Evolutionary conservation across 2,888 invertebrate species (phyloP).

Genomic region (Melinopterus prodromus): DNA sequence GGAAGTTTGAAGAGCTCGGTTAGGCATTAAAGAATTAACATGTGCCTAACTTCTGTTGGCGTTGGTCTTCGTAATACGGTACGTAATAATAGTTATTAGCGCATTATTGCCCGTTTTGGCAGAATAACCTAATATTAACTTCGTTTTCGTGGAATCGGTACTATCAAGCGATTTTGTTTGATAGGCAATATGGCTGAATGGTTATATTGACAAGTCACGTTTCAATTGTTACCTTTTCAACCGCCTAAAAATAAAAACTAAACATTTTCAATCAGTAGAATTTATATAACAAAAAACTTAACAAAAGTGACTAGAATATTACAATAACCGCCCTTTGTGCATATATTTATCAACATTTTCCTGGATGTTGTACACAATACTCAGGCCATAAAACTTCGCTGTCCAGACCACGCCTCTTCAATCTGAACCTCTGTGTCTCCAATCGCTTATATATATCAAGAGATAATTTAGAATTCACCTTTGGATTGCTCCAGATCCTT

Average conservation of each 20-base stretch:
- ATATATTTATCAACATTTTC: constrained; percentile 49
- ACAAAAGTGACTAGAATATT: constrained; percentile 6
- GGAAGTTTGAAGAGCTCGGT: too few species aligned
- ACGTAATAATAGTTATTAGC: too few species aligned
- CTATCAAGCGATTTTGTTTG: too few species aligned
- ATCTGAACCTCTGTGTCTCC: constrained; percentile 68
- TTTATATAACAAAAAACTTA: neutral
- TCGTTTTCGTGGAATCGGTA: too few species aligned
- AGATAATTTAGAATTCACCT: constrained; percentile 52
- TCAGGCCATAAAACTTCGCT: constrained; percentile 78
- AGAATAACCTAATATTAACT: too few species aligned
- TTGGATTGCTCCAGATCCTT: constrained; percentile 74
- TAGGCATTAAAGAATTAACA: too few species aligned
- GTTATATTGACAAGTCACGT: too few species aligned
- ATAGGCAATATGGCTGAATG: too few species aligned
- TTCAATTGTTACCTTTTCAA: too few species aligned
- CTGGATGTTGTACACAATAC: constrained; percentile 77
- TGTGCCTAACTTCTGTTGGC: too few species aligned
- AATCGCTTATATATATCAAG: constrained; percentile 66
- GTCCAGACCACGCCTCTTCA: constrained; percentile 68
- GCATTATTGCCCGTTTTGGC: too few species aligned
- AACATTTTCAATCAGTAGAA: neutral
- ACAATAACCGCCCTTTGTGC: neutral
- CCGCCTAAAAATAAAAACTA: neutral
- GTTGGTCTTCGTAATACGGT: too few species aligned